These are phyloP conservation scores for Palaemon carinicauda DNA, from an alignment of 1,140 invertebrate genomes.

Conservation along the genomic window DNA sequence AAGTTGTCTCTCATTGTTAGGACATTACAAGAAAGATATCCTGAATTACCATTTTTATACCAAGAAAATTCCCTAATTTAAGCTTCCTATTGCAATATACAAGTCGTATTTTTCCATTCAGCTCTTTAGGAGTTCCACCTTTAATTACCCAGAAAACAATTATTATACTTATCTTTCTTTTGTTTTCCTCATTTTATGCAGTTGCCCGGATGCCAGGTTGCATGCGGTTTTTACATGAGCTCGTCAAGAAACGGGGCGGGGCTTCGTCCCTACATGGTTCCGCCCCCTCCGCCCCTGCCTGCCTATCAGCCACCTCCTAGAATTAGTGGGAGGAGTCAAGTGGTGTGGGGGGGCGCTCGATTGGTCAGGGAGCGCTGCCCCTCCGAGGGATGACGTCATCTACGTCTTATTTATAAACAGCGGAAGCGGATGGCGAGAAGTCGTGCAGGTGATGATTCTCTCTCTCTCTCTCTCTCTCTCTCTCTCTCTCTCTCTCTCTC, in stretches of 20 bases:
- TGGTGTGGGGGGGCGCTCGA: conserved; percentile 10
- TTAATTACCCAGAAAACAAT: neutral
- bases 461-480: neutral
- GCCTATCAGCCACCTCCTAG: conserved; percentile 3
- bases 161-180: neutral
- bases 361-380: neutral
- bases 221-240: conserved; percentile 15
- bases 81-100: too few species aligned
- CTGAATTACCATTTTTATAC: too few species aligned
- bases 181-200: neutral
- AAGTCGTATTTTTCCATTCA: too few species aligned
- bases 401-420: conserved; percentile 10
- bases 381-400: neutral
- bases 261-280: neutral
- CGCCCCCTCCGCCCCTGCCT: neutral
- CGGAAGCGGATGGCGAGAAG: conserved; percentile 12
- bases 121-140: too few species aligned
- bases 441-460: neutral
- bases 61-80: too few species aligned
- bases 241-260: neutral
- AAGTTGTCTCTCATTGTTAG: too few species aligned
- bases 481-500: too few species aligned
- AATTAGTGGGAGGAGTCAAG: conserved; percentile 17
- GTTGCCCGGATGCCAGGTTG: conserved; percentile 19
- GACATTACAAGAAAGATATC: too few species aligned